These are phyloP conservation scores for Hyla sarda DNA, from an alignment of 2,113 vertebrate genomes.

Conservation along the genomic window DNA sequence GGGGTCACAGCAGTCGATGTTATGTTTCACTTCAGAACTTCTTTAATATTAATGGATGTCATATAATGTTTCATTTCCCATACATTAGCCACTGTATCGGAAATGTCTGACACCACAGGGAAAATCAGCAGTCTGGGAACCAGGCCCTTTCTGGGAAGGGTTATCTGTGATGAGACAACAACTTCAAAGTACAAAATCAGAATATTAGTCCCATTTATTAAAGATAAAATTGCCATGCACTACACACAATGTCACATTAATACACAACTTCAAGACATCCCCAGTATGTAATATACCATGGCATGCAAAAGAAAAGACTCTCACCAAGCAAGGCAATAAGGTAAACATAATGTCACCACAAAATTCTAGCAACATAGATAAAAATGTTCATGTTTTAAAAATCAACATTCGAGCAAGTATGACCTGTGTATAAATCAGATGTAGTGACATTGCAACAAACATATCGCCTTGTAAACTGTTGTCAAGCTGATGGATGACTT, in stretches of 20 bases:
- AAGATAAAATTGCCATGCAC: background rate
- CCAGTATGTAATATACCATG: background rate
- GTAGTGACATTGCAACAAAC: background rate
- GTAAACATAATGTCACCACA: background rate
- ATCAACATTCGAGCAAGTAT: background rate
- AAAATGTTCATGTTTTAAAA: background rate
- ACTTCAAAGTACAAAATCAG: background rate
- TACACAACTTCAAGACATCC: background rate
- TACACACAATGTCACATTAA: background rate
- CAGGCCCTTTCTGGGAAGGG: background rate
- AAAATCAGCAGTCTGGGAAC: too few species aligned
- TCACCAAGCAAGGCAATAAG: background rate
- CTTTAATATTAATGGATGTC: too few species aligned
- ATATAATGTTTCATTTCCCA: too few species aligned
- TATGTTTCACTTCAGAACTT: too few species aligned
- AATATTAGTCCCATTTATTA: too few species aligned
- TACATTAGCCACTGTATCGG: background rate
- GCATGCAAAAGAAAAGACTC: background rate
- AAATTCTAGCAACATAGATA: background rate
- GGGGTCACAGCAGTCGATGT: too few species aligned
- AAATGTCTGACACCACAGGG: too few species aligned
- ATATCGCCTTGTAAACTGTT: conserved; percentile 20
- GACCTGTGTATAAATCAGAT: background rate
- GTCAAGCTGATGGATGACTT: conserved; percentile 42
- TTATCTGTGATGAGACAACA: background rate